Conservation (phyloP, 2,888 invertebrate species). For the Perdita meconis region DNA sequence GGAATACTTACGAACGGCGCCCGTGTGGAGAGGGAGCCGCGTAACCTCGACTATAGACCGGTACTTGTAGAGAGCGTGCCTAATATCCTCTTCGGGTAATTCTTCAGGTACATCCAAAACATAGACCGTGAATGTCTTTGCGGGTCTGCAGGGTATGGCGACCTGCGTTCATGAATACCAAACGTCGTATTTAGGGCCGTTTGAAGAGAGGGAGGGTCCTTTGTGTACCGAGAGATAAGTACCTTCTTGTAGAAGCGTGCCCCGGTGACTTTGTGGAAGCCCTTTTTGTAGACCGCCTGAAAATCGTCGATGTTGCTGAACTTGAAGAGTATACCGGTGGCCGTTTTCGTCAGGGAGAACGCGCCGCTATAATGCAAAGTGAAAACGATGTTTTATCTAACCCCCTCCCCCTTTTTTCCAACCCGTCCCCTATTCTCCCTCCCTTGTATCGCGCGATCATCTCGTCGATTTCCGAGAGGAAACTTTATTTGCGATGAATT, state of each 20-base stretch:
- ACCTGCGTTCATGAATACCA: conserved; percentile 85
- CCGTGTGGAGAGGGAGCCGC: conserved; percentile 86
- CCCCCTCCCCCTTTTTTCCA: not conserved
- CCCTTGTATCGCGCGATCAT: conserved; percentile 7
- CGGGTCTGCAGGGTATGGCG: conserved; percentile 93
- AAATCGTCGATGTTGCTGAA: conserved; percentile 95
- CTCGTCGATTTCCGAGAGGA: not conserved
- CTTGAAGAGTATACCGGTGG: conserved; percentile 94
- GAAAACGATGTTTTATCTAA: conserved; percentile 41
- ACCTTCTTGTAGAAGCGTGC: conserved; percentile 95
- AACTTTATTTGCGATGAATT: conserved; percentile 9
- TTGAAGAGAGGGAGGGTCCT: conserved; percentile 45
- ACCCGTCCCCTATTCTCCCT: not conserved
- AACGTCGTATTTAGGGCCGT: conserved; percentile 57
- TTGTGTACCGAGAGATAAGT: conserved; percentile 73
- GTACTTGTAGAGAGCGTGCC: conserved; percentile 92
- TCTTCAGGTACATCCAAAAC: conserved; percentile 94
- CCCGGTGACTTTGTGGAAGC: conserved; percentile 94
- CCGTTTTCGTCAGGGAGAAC: conserved; percentile 94
- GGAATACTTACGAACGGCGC: conserved; percentile 79
- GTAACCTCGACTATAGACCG: conserved; percentile 92
- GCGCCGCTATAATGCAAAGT: conserved; percentile 87
- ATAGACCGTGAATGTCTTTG: conserved; percentile 93
- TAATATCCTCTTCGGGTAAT: conserved; percentile 93
- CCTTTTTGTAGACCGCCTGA: conserved; percentile 94